phyloP scores from a whole-genome alignment of 2,888 invertebrate genomes.

The Esperia sulphurella region DNA sequence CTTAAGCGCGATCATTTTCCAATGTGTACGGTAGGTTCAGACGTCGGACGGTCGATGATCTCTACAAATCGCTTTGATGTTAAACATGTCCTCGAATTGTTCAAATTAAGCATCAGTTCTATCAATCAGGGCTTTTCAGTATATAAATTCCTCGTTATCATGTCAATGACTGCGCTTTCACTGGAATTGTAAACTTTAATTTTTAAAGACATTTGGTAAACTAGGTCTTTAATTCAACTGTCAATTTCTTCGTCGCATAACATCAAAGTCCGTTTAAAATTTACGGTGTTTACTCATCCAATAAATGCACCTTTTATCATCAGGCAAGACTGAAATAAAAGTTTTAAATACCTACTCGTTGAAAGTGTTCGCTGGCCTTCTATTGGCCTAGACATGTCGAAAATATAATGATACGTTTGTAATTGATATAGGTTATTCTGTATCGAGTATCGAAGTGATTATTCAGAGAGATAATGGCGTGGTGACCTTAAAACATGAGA shows the following conservation, averaged over 20 bases:
- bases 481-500: slow-evolving; percentile 2
- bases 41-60: slow-evolving; percentile 7
- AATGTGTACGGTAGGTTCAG: slow-evolving; percentile 8
- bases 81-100: slow-evolving; percentile 1
- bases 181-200: no score
- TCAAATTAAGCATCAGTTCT: slow-evolving; percentile 1
- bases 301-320: slow-evolving; percentile 47
- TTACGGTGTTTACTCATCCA: slow-evolving; percentile 52
- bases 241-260: no score
- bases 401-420: slow-evolving; percentile 37
- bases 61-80: slow-evolving; percentile 6
- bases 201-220: no score
- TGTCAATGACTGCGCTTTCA: background rate
- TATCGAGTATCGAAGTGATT: slow-evolving; percentile 18
- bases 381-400: slow-evolving; percentile 56
- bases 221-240: no score
- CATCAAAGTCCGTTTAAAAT: slow-evolving; percentile 45
- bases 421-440: slow-evolving; percentile 39
- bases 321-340: slow-evolving; percentile 38
- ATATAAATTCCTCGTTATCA: background rate
- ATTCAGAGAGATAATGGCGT: slow-evolving; percentile 8
- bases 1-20: slow-evolving; percentile 21
- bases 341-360: slow-evolving; percentile 47
- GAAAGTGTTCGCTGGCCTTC: slow-evolving; percentile 47
- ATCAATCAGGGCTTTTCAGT: background rate